Evolutionary conservation across 1,140 invertebrate species (phyloP).

Genomic region (Palaemon carinicauda): DNA sequence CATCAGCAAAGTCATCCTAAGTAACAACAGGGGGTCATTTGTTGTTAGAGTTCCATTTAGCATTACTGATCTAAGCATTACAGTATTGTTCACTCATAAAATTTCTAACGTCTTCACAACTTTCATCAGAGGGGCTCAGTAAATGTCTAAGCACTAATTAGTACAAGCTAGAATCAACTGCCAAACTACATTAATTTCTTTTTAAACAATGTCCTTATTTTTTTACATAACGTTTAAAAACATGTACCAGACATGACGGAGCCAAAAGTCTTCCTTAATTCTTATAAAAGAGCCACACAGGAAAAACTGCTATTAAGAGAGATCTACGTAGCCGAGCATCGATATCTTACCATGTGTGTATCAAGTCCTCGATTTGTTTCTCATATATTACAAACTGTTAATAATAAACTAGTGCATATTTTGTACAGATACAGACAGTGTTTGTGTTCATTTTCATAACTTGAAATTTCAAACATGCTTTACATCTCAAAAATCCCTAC

Average conservation of each 20-base stretch:
- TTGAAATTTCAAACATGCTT: slow-evolving; percentile 35
- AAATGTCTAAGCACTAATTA: slow-evolving; percentile 41
- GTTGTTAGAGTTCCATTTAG: slow-evolving; percentile 43
- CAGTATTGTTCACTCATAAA: background rate
- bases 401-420: slow-evolving; percentile 39
- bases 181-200: background rate
- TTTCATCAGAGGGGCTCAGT: slow-evolving; percentile 30
- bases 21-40: slow-evolving; percentile 45
- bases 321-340: slow-evolving; percentile 13
- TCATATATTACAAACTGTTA: slow-evolving; percentile 37
- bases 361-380: slow-evolving; percentile 3
- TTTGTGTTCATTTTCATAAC: slow-evolving; percentile 45
- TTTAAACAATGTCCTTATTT: background rate
- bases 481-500: slow-evolving; percentile 25
- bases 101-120: background rate
- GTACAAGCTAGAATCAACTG: background rate
- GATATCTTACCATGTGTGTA: slow-evolving; percentile 40
- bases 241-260: slow-evolving; percentile 41
- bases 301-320: background rate
- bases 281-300: too few relatives aligned
- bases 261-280: slow-evolving; percentile 11
- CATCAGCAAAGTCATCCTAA: slow-evolving; percentile 61
- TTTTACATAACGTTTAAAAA: background rate
- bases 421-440: slow-evolving; percentile 51
- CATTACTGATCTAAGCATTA: slow-evolving; percentile 10